phyloP scores from a whole-genome alignment of 2,113 vertebrate species.

The Tonatia bakeri region DNA sequence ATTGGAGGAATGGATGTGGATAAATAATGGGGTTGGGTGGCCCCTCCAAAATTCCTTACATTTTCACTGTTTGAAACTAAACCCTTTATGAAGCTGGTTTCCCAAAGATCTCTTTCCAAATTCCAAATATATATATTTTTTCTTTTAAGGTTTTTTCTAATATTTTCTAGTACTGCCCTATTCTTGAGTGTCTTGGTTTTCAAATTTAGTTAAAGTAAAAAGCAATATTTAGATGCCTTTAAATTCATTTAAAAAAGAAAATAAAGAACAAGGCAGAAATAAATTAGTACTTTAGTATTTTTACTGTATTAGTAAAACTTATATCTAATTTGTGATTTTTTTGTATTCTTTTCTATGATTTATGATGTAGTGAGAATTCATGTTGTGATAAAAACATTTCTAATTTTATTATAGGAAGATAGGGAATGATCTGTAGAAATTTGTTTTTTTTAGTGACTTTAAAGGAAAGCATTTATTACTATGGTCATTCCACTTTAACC shows the following conservation, averaged over 20 bases:
- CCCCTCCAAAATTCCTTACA: neutral
- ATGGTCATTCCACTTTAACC: neutral
- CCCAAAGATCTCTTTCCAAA: neutral
- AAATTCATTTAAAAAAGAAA: slow-evolving; percentile 12
- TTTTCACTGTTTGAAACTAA: neutral
- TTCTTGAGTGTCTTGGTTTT: slow-evolving; percentile 15
- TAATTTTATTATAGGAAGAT: slow-evolving; percentile 8
- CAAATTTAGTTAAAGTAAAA: slow-evolving; percentile 19
- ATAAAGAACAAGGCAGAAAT: neutral
- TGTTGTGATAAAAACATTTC: slow-evolving; percentile 6
- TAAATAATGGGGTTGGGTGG: neutral
- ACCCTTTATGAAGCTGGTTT: neutral
- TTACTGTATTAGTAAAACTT: slow-evolving; percentile 12
- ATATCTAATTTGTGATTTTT: slow-evolving; percentile 2
- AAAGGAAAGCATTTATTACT: slow-evolving; percentile 25
- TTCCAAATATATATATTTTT: neutral
- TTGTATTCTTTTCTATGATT: slow-evolving; percentile 18
- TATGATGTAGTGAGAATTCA: neutral
- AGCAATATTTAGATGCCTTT: neutral
- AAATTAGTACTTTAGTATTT: neutral
- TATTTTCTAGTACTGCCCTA: neutral
- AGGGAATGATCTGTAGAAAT: neutral
- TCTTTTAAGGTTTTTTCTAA: neutral
- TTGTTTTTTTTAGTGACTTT: neutral
- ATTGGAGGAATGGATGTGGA: neutral